Conservation (phyloP, 2,888 invertebrate species). For the Mesochorus sp. region DNA sequence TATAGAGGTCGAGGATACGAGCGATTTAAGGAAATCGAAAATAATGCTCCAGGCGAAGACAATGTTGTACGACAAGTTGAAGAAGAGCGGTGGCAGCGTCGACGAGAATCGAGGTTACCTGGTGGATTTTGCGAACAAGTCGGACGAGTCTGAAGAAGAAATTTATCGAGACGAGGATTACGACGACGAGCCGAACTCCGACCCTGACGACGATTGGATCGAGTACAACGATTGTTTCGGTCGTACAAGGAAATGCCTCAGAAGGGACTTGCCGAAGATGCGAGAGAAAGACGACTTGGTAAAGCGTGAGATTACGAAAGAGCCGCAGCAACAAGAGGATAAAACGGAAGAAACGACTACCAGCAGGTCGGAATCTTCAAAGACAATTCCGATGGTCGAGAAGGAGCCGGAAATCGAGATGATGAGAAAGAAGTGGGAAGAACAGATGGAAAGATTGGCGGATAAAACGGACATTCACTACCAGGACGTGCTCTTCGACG, state of each 20-base stretch:
- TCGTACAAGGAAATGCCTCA: constrained; percentile 91
- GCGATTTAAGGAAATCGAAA: constrained; percentile 81
- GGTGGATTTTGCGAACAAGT: constrained; percentile 77
- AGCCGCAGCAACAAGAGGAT: constrained; percentile 56
- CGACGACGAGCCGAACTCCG: constrained; percentile 67
- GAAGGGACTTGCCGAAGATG: constrained; percentile 88
- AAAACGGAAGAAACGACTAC: constrained; percentile 67
- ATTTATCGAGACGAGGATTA: constrained; percentile 67
- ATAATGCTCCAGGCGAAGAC: constrained; percentile 79
- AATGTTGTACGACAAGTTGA: constrained; percentile 75
- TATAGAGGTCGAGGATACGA: constrained; percentile 71
- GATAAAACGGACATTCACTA: constrained; percentile 93
- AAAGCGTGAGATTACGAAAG: constrained; percentile 70
- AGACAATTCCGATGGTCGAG: constrained; percentile 54
- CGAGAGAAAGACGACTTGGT: constrained; percentile 85
- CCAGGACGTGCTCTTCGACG: constrained; percentile 95
- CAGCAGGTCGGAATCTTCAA: no score
- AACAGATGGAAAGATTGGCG: constrained; percentile 89
- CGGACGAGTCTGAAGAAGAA: constrained; percentile 67
- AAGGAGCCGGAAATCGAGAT: constrained; percentile 83
- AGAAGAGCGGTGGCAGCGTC: constrained; percentile 72
- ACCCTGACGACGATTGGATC: constrained; percentile 86
- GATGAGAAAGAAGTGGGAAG: constrained; percentile 93
- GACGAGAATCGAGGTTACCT: constrained; percentile 73
- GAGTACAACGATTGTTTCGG: constrained; percentile 96